Base-by-base conservation (phyloP, 92 coral and sea anemone species). In the Paramuricea clavata region DNA sequence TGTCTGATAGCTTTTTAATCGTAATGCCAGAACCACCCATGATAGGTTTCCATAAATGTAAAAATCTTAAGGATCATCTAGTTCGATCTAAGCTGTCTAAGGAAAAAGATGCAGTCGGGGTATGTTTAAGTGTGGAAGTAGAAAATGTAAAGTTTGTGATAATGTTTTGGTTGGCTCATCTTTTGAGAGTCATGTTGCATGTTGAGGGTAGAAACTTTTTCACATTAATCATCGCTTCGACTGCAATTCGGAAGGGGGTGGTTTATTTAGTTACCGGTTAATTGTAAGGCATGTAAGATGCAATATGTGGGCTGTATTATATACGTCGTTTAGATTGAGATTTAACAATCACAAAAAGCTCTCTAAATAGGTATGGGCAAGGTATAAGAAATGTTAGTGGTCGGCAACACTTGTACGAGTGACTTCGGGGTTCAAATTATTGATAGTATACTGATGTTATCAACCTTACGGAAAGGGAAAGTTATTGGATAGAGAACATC, bases 241-340 rank as follows among this genome's bases (percentile, higher is more conserved):
- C 39, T 67, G 74, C 25, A 22, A 67, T 32, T 67, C 74, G n/a
- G 8, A 0, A 28, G 12, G 74, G 42, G 7, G 74, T 67, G 16
- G 39, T 32, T 67, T 67, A 67, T 27, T 30, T 67, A 67, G 21
- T 67, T 67, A 67, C n/a, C n/a, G n/a, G n/a, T n/a, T n/a, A n/a
- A 28, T 4, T 3, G 74, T 30, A 30, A 23, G 21, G 26, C 12
- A 27, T 67, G 74, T 67, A 7, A 16, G 3, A 67, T 10, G 19
- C 21, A 23, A 36, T 67, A 67, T 19, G 74, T 27, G 33, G 36
- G 7, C 6, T 28, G 74, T 67, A 27, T 28, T 0, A 32, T n/a
- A n/a, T 3, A 67, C 39, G 39, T 5, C 71, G 33, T 64, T 64
- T 25, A 17, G 71, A 12, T 9, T 9, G 21, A 17, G 5, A 12